Conservation (phyloP, 2,888 invertebrate genomes). For the Myopa testacea region DNA sequence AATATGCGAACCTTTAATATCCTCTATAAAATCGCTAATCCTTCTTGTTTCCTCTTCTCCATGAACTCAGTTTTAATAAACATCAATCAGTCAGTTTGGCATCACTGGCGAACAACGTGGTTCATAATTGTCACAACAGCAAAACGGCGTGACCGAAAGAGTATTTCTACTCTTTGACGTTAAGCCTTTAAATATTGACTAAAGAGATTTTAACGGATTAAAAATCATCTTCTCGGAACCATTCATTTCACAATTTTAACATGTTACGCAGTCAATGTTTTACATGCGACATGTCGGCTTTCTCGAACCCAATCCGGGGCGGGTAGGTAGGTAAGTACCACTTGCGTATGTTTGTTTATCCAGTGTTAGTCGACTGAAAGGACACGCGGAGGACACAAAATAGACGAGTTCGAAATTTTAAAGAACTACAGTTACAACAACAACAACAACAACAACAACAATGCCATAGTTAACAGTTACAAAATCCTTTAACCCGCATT, state of each 20-base stretch:
- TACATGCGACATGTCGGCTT: conserved; percentile 42
- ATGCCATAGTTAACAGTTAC: conserved; percentile 47
- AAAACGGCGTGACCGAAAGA: conserved; percentile 17
- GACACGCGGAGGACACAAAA: conserved; percentile 54
- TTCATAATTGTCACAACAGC: conserved; percentile 32
- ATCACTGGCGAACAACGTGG: background rate
- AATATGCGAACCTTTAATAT: background rate
- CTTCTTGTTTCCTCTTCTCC: background rate
- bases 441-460: conserved; percentile 18
- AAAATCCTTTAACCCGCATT: conserved; percentile 54
- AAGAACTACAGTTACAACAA: conserved; percentile 25
- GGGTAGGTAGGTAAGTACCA: conserved; percentile 51
- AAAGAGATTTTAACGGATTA: conserved; percentile 68
- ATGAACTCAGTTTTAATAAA: background rate
- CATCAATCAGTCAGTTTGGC: background rate
- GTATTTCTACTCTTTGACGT: conserved; percentile 56
- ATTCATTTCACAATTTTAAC: conserved; percentile 46
- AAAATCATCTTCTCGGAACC: conserved; percentile 53
- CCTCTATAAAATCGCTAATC: background rate
- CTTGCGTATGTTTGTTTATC: conserved; percentile 64
- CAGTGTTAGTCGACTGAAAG: conserved; percentile 66
- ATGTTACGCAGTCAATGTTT: conserved; percentile 49
- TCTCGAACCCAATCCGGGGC: conserved; percentile 27
- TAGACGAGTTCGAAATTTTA: conserved; percentile 42
- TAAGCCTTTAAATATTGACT: conserved; percentile 69